Evolutionary conservation across 2,113 vertebrate genomes (phyloP), one percentile per base, ranked within the genome.

Genomic region (Pagrus major): DNA sequence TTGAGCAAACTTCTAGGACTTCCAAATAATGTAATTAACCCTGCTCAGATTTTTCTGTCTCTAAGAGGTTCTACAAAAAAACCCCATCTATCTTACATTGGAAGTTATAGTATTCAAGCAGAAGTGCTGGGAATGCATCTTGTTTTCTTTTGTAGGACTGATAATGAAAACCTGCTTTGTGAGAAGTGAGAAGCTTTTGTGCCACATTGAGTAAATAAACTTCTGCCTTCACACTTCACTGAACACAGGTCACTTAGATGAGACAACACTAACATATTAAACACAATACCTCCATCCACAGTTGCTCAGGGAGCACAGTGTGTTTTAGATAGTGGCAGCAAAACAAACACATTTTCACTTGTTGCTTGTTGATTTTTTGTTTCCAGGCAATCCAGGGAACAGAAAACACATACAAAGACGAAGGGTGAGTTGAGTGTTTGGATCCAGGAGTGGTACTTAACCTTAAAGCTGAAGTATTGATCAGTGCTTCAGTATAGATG

Each of bases 271-370:
- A 1, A 27, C 16, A 76, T 61, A 77, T 74, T 15, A 33, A 56
- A 84, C 66, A 81, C 66, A 83, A 68, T 41, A 20, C 31, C 46
- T 55, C 58, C 51, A 75, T 78, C 78, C 58, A 80, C 63, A 67
- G 84, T 66, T 55, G 72, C 85, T 87, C 27, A 3, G 78, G 70
- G 42, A 86, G 67, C 52, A 15, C 6, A 29, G 75, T 77, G 63
- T 82, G 69, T 72, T 84, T 85, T 70, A 87, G 78, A 84, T 80
- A 88, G 51, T 4, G 41, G 70, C 47, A 8, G 33, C 8, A 69
- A 71, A 76, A 81, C 74, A 83, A 83, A 86, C 54, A 76, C 69
- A 78, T 84, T 86, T 65, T 74, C 60, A 58, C 70, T 82, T 25
- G 49, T 47, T 37, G 63, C 46, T 73, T 65, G 73, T 56, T 59